Evolutionary conservation across 2,113 vertebrate genomes (phyloP).

Genomic region (Larimichthys polyactis): DNA sequence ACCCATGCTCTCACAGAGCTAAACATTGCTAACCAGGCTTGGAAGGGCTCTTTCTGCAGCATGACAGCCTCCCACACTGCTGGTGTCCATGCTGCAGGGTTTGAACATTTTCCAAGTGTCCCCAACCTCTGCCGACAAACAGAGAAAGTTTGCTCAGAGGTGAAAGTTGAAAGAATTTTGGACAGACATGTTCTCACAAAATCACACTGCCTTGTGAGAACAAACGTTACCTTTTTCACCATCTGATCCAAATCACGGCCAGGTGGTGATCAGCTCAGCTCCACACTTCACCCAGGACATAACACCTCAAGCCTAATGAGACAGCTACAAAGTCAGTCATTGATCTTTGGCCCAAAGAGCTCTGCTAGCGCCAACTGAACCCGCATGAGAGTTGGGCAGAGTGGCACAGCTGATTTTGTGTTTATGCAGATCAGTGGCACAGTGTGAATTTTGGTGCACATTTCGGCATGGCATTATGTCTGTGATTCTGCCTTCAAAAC

Average conservation of each 20-base stretch:
- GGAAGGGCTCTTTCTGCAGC: constrained; percentile 33
- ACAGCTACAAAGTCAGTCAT: constrained; percentile 69
- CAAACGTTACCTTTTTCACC: neutral
- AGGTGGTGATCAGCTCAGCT: constrained; percentile 61
- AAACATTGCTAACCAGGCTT: neutral
- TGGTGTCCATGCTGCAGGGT: constrained; percentile 24
- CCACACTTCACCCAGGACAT: constrained; percentile 59
- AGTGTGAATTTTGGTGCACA: constrained; percentile 17
- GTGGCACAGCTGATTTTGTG: constrained; percentile 43
- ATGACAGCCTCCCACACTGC: constrained; percentile 28
- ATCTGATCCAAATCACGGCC: constrained; percentile 50
- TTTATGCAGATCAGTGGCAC: constrained; percentile 40
- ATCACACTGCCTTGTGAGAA: neutral
- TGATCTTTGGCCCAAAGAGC: constrained; percentile 73
- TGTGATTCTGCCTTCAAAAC: constrained; percentile 16
- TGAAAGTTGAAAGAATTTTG: constrained; percentile 16
- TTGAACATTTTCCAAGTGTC: constrained; percentile 18
- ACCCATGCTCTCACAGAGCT: constrained; percentile 6
- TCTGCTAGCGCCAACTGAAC: constrained; percentile 55
- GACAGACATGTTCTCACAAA: constrained; percentile 7
- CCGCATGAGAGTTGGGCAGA: constrained; percentile 47
- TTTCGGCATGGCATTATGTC: constrained; percentile 21
- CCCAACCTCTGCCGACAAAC: neutral
- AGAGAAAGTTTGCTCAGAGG: neutral
- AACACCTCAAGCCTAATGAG: constrained; percentile 73